Conservation (phyloP, 2,888 invertebrate species). For the Operophtera brumata region DNA sequence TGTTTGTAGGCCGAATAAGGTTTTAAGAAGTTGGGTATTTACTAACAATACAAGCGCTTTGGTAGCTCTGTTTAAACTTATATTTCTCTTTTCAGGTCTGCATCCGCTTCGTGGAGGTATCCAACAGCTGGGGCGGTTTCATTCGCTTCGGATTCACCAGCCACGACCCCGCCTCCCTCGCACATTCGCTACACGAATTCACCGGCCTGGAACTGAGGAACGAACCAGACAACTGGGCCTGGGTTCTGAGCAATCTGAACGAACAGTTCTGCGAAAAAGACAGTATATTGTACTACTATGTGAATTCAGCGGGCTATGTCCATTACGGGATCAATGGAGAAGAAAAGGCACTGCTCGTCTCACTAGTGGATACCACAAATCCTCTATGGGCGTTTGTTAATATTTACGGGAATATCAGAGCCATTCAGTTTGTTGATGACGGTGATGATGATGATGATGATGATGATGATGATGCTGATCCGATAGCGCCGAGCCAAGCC, state of each 20-base stretch:
- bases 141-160: conserved; percentile 98
- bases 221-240: conserved; percentile 99
- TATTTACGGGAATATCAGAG: conserved; percentile 98
- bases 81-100: conserved; percentile 82
- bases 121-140: conserved; percentile 98
- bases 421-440: conserved; percentile 95
- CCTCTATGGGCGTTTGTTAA: conserved; percentile 97
- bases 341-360: conserved; percentile 95
- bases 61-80: not conserved
- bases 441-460: too few species aligned
- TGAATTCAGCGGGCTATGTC: conserved; percentile 95
- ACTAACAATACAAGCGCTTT: too few species aligned
- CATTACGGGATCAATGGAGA: conserved; percentile 97
- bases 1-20: too few species aligned
- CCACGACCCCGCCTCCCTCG: conserved; percentile 91
- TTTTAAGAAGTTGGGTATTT: too few species aligned
- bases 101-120: conserved; percentile 95
- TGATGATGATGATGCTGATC: too few species aligned
- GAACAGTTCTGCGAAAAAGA: conserved; percentile 94
- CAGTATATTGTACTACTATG: conserved; percentile 94
- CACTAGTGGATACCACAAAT: conserved; percentile 89
- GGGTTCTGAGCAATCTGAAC: conserved; percentile 95
- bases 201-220: conserved; percentile 99
- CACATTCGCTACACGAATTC: conserved; percentile 93
- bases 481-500: conserved; percentile 81